Conservation (phyloP, 2,113 vertebrate species). For the Hippopotamus amphibius region DNA sequence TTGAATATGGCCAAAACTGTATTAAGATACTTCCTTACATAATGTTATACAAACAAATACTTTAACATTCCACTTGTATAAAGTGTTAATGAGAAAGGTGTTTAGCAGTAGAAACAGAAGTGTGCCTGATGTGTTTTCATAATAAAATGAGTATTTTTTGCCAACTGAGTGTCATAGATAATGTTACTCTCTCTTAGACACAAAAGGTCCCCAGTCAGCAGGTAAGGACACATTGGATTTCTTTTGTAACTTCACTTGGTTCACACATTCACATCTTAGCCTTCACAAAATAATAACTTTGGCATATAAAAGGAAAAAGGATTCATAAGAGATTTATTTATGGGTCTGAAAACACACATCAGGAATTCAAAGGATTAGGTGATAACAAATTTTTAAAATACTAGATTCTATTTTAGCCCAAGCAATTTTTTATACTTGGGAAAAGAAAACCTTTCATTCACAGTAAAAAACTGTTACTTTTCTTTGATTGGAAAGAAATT, state of each 20-base stretch:
- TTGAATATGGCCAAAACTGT: conserved; percentile 72
- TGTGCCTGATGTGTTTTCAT: conserved; percentile 65
- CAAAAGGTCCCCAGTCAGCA: conserved; percentile 37
- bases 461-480: neutral
- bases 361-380: conserved; percentile 5
- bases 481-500: neutral
- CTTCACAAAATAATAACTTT: neutral
- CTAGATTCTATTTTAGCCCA: conserved; percentile 2
- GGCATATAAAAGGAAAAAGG: neutral
- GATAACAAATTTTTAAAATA: conserved; percentile 22
- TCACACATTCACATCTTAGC: neutral
- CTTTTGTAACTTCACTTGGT: neutral
- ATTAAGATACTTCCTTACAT: conserved; percentile 66
- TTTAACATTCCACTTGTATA: conserved; percentile 72
- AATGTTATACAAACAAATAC: conserved; percentile 78
- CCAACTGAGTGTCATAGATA: conserved; percentile 42
- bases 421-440: neutral
- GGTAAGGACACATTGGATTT: conserved; percentile 61
- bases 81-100: conserved; percentile 67
- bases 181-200: conserved; percentile 66
- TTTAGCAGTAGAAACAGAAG: conserved; percentile 57
- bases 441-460: neutral
- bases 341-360: neutral
- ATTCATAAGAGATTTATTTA: neutral
- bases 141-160: conserved; percentile 59